Base-by-base conservation (phyloP, 2,888 invertebrate species). In the Phortica magna region DNA sequence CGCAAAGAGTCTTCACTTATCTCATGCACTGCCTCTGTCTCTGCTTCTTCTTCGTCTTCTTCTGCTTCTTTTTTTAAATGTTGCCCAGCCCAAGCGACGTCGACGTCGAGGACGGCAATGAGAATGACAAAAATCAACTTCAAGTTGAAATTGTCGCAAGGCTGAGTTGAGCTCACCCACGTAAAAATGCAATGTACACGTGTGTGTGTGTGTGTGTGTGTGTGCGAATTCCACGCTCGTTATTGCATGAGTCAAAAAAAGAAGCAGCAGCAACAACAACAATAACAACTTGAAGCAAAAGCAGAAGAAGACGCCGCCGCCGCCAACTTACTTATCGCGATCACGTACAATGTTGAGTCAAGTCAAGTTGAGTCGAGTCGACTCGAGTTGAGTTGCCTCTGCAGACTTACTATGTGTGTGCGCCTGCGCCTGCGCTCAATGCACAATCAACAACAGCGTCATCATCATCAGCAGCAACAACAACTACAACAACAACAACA, bases 351-450 rank as follows among this genome's bases (percentile, higher is more conserved):
- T 19, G 31, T 31, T 31, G 31, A 31, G 31, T 31, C 31, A 31
- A 31, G 31, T 31, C 31, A 1, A 31, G 31, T 31, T 1, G 31
- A 31, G 31, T 31, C 5, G 1, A 31, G 31, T 31, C 1, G 31
- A 31, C 3, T 31, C 5, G 1, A 31, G 31, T 31, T 31, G 31
- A 31, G 31, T 31, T 31, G 31, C 31, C 31, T 31, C 31, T 31
- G 31, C 31, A 31, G 31, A 31, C 31, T 31, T 31, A 31, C 31
- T 31, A 6, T 14, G 3, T 14, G 48, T 14, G 10, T 48, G 48
- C 7, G 48, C 81, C 85, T 81, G 84, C 39, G 71, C 6, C 12
- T 59, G 73, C 61, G 43, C 43, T 4, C n/a, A 17, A 22, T 48
- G 73, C 48, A 12, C 39, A 67, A 67, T 65, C 75, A 75, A 74